Percentiles rank a stretch among this genome's conserved stretches.
Conservation (phyloP, 2,113 vertebrate genomes). For the Takifugu bimaculatus region DNA sequence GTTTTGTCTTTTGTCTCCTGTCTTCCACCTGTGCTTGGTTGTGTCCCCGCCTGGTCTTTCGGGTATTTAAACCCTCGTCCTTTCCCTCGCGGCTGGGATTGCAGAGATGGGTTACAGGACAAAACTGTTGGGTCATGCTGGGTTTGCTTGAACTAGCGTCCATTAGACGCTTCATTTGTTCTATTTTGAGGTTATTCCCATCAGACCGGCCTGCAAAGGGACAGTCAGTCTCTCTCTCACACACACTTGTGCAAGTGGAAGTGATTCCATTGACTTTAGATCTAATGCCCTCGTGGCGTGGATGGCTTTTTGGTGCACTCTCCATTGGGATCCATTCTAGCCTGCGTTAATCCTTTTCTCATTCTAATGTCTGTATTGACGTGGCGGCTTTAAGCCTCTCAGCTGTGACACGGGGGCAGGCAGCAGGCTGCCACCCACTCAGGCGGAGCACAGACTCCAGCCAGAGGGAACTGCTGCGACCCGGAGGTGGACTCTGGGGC, state of each 20-base stretch:
- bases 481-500: background rate
- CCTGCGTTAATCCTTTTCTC: slow-evolving; percentile 59
- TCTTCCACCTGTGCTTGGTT: too few relatives aligned
- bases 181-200: background rate
- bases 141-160: too few relatives aligned
- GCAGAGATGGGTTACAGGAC: too few relatives aligned
- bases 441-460: slow-evolving; percentile 14
- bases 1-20: background rate
- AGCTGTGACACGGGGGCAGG: slow-evolving; percentile 38
- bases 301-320: slow-evolving; percentile 46
- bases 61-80: background rate
- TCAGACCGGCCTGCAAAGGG: slow-evolving; percentile 5
- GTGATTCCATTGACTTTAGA: slow-evolving; percentile 50
- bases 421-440: slow-evolving; percentile 26
- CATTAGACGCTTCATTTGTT: slow-evolving; percentile 3
- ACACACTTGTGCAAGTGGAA: slow-evolving; percentile 14
- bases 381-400: slow-evolving; percentile 54
- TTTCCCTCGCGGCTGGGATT: background rate
- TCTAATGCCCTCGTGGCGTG: slow-evolving; percentile 52
- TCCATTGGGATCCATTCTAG: slow-evolving; percentile 56
- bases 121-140: too few relatives aligned
- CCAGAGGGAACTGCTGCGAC: slow-evolving; percentile 19
- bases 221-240: slow-evolving; percentile 4
- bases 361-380: slow-evolving; percentile 64
- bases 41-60: too few relatives aligned